Percentiles rank a stretch among this genome's conserved stretches.
These are phyloP conservation scores for Enteromius thamalakanensis DNA, from an alignment of 2,797 vertebrate species.

Conservation along the genomic window DNA sequence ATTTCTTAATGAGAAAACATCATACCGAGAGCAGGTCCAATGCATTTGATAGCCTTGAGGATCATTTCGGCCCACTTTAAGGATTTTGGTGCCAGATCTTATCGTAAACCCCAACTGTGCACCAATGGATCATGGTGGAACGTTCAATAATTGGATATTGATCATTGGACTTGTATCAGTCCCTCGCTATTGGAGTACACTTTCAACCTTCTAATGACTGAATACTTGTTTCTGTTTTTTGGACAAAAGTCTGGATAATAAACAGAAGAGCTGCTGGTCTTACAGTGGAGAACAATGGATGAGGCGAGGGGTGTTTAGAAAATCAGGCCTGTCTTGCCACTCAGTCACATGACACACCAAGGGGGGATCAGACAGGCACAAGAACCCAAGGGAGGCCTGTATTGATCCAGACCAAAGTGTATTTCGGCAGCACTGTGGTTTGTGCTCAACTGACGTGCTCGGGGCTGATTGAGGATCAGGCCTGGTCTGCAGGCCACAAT, in stretches of 20 bases:
- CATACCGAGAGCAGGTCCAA: conserved; percentile 17
- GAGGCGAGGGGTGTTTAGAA: conserved; percentile 12
- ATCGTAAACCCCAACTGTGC: conserved; percentile 3
- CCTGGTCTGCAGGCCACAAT: conserved; percentile 40
- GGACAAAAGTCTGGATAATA: conserved; percentile 33
- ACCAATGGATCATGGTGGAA: conserved; percentile 35
- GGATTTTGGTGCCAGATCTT: conserved; percentile 20
- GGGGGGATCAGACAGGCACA: conserved; percentile 40
- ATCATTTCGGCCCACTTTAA: conserved; percentile 10
- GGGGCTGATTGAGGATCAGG: conserved; percentile 42
- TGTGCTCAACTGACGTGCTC: conserved; percentile 35
- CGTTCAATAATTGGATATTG: conserved; percentile 48
- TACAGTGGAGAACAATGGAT: conserved; percentile 53
- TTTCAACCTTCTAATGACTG: conserved; percentile 13
- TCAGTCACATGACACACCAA: conserved; percentile 52
- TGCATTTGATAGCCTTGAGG: conserved; percentile 26
- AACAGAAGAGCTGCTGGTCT: conserved; percentile 18
- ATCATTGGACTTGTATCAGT: conserved; percentile 18
- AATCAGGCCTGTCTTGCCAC: conserved; percentile 53
- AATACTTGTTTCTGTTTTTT: not conserved
- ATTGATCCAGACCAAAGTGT: conserved; percentile 56
- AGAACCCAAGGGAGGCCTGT: conserved; percentile 58
- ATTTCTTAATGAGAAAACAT: conserved; percentile 32
- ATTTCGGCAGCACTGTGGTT: conserved; percentile 47
- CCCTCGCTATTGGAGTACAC: conserved; percentile 7